phyloP scores from a whole-genome alignment of 92 coral and sea anemone species.

The Epizoanthus scotinus region DNA sequence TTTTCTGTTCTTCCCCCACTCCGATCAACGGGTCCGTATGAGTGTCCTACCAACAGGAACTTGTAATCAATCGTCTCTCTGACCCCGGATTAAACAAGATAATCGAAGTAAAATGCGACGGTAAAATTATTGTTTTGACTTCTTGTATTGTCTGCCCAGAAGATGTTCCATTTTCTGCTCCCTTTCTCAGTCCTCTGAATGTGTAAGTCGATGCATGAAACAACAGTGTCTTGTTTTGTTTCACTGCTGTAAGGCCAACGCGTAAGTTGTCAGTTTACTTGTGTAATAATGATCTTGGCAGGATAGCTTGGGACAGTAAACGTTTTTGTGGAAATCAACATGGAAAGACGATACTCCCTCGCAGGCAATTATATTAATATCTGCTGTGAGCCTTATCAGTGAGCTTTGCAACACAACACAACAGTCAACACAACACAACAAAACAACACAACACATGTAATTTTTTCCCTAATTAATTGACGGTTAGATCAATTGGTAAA shows the following conservation, averaged over 20 bases:
- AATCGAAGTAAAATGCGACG: conserved; percentile 9
- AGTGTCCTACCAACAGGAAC: conserved; percentile 20
- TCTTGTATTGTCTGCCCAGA: conserved; percentile 23
- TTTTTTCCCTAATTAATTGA: no score
- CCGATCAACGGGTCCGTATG: not conserved
- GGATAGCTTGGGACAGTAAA: conserved; percentile 36
- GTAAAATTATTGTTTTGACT: not conserved
- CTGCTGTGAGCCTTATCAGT: not conserved
- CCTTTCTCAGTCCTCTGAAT: not conserved
- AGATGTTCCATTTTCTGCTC: conserved; percentile 11
- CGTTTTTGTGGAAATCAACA: conserved; percentile 45
- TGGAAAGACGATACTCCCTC: conserved; percentile 48
- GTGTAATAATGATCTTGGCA: conserved; percentile 29
- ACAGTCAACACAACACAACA: no score
- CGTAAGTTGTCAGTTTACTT: no score
- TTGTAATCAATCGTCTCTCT: conserved; percentile 26
- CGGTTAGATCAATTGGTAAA: no score
- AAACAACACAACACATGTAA: no score
- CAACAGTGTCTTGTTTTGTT: not conserved
- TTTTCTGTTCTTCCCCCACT: no score
- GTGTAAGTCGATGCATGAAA: conserved; percentile 18
- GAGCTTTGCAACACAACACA: not conserved
- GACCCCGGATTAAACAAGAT: conserved; percentile 15
- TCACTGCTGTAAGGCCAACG: no score
- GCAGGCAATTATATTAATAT: conserved; percentile 5